Evolutionary conservation across 2,113 vertebrate species (phyloP), one percentile per base, ranked within the genome.

Genomic region (Lycaon pictus): DNA sequence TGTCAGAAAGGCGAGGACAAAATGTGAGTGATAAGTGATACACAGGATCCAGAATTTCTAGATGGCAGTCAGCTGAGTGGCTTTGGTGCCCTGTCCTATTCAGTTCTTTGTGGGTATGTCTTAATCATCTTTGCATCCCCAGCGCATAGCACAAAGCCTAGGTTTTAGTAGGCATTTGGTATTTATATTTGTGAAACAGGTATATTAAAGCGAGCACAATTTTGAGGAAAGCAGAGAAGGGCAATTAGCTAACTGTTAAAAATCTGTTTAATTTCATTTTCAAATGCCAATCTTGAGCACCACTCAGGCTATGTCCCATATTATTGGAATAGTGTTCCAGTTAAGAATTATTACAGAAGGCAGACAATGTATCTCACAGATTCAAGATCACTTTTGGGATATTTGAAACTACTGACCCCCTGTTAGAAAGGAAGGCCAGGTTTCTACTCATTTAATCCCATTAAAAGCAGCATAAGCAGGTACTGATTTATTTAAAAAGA

Each of bases 191-290:
- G 77, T 69, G 60, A 27, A 71, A 80, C 0, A 7, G 67, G 56
- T 55, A 20, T 81, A 16, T 85, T 51, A 95, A 89, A 37, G 43
- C 82, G 81, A 92, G 58, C 48, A 63, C 29, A 51, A 20, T 93
- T 58, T 93, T 83, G 96, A 76, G 83, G 67, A 53, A 83, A 82
- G 53, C 51, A 22, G 20, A 76, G 71, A 87, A 81, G 69, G 20
- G 22, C 56, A 80, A 76, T 77, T 69, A 90, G 58, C 20, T 67
- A 86, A 90, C 51, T 92, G 60, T 43, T 0, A 6, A 89, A 88
- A 81, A 88, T 63, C n/a, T 91, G 43, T 67, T 81, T 56, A 84
- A 81, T 84, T 97, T 81, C 55, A 72, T 92, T 96, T 93, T 84
- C 43, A 92, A 80, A 80, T 71, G 60, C 5, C 58, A 35, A 87